phyloP scores from a whole-genome alignment of 2,113 vertebrate species.

The Vicugna pacos region DNA sequence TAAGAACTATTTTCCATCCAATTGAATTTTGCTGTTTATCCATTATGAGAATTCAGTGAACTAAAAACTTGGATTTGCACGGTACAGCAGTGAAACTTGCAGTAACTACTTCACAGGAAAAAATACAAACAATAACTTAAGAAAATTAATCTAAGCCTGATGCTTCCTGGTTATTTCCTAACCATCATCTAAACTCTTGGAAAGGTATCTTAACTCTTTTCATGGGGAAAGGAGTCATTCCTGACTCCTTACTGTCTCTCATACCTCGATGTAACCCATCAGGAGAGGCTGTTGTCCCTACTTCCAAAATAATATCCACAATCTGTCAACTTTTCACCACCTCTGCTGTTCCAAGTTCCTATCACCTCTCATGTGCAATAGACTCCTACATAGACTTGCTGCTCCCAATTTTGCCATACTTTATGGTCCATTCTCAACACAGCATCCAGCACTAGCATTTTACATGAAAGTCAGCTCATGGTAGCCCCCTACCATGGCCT shows the following conservation, averaged over 20 bases:
- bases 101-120: conserved; percentile 42
- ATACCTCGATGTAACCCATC: background rate
- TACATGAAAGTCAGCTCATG: background rate
- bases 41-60: conserved; percentile 41
- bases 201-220: background rate
- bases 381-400: background rate
- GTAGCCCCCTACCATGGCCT: background rate
- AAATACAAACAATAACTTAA: conserved; percentile 41
- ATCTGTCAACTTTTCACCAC: background rate
- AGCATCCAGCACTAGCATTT: background rate
- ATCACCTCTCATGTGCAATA: background rate
- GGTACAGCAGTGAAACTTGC: background rate
- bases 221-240: background rate
- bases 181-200: conserved; percentile 20
- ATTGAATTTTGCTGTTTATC: conserved; percentile 69
- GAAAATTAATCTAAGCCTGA: conserved; percentile 44
- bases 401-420: background rate
- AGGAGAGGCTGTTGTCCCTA: background rate
- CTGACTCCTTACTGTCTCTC: background rate
- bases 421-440: background rate
- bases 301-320: background rate
- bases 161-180: background rate
- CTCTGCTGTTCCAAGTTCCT: background rate
- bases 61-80: conserved; percentile 70
- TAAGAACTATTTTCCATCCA: conserved; percentile 73